A percentile compares a stretch with the other conserved stretches of the same genome.
phyloP scores from a whole-genome alignment of 2,797 vertebrate genomes.

The Hipposideros larvatus region DNA sequence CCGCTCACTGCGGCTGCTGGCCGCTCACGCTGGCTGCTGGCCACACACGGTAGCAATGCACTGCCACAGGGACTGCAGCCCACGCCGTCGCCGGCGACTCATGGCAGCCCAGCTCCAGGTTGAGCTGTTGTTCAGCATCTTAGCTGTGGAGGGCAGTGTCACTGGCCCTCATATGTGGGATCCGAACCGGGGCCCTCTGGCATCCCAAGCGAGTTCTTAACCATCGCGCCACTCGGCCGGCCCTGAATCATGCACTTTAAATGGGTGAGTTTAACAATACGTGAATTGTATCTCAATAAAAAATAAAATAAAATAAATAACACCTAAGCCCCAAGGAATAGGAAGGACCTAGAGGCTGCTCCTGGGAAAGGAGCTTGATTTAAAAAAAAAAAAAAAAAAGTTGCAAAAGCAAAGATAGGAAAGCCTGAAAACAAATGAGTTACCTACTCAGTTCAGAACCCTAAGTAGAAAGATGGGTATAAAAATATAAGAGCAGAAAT shows the following conservation, averaged over 20 bases:
- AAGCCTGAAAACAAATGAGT: constrained; percentile 16
- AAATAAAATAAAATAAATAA: constrained; percentile 40
- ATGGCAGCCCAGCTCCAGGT: too few relatives aligned
- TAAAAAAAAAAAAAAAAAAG: not conserved
- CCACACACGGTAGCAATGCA: too few relatives aligned
- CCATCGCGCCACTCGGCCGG: too few relatives aligned
- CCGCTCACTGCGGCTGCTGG: too few relatives aligned
- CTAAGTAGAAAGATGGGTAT: not conserved
- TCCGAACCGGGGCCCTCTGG: too few relatives aligned
- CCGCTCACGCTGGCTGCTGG: too few relatives aligned
- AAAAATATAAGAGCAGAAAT: constrained; percentile 14
- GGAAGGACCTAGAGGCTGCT: not conserved
- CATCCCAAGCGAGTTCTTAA: too few relatives aligned
- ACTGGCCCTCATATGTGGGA: too few relatives aligned
- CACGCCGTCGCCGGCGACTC: too few relatives aligned
- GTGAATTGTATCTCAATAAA: not conserved
- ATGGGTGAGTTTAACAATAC: not conserved
- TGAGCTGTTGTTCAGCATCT: too few relatives aligned
- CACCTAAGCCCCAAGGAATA: not conserved
- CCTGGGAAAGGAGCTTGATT: not conserved
- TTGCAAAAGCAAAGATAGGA: constrained; percentile 33
- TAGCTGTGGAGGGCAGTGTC: too few relatives aligned
- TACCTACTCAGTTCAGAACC: not conserved
- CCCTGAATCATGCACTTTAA: constrained; percentile 1
- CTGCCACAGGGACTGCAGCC: too few relatives aligned